Percentiles rank a stretch among this genome's conserved stretches.
These are phyloP conservation scores for Cranoglanis bouderius DNA, from an alignment of 2,113 vertebrate genomes.

Conservation along the genomic window DNA sequence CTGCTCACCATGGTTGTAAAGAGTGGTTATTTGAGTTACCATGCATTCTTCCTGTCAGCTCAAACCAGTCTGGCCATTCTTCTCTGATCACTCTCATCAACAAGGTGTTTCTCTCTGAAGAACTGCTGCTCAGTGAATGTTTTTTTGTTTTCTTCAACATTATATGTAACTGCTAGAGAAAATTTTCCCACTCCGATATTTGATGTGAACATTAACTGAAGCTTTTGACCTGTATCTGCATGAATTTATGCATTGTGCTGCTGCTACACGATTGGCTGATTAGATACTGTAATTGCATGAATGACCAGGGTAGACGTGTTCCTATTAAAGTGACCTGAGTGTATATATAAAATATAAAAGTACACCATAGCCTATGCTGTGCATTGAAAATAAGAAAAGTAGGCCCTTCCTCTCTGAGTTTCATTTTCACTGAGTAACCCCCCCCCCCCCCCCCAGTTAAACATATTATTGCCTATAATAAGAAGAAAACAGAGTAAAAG, in stretches of 20 bases:
- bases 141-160: not conserved
- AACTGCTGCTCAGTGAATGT: not conserved
- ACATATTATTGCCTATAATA: not conserved
- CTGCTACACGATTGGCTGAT: not conserved
- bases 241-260: not conserved
- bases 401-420: not conserved
- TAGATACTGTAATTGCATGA: not conserved
- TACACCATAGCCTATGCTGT: not conserved
- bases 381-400: not conserved
- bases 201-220: not conserved
- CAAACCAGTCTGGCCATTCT: not conserved
- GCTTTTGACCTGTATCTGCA: not conserved
- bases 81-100: not conserved
- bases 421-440: not conserved
- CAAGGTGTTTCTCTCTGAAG: not conserved
- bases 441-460: not conserved
- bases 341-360: not conserved
- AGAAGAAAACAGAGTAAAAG: not conserved
- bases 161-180: not conserved
- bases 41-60: not conserved
- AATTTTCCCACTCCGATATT: not conserved
- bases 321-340: not conserved
- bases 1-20: not conserved
- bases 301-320: not conserved
- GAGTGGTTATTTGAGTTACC: not conserved